Evolutionary conservation across 2,888 invertebrate species (phyloP).

Genomic region (Eumacrocentrus americanus): DNA sequence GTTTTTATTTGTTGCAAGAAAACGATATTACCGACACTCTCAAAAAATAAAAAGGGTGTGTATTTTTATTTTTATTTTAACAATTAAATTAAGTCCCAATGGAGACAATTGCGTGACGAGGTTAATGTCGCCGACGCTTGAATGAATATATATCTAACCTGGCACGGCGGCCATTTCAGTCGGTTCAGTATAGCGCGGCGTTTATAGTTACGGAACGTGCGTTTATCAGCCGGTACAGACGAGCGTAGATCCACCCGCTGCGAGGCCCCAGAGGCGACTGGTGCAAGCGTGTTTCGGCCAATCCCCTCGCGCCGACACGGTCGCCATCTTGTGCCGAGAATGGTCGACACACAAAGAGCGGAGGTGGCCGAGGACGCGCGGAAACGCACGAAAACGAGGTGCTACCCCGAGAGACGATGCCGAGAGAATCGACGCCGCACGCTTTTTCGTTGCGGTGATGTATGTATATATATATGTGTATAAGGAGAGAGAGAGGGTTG

Average conservation of each 20-base stretch:
- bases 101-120: background rate
- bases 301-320: slow-evolving; percentile 33
- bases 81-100: too few relatives aligned
- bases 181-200: slow-evolving; percentile 10
- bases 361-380: slow-evolving; percentile 30
- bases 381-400: slow-evolving; percentile 31
- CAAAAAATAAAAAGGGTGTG: slow-evolving; percentile 24
- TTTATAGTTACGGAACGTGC: slow-evolving; percentile 29
- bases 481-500: slow-evolving; percentile 1
- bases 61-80: slow-evolving; percentile 8
- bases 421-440: slow-evolving; percentile 14
- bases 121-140: background rate
- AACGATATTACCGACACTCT: slow-evolving; percentile 23
- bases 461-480: background rate
- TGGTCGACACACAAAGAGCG: slow-evolving; percentile 36
- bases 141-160: slow-evolving; percentile 4
- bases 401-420: slow-evolving; percentile 24
- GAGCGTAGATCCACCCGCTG: slow-evolving; percentile 38
- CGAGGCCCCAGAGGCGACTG: slow-evolving; percentile 41
- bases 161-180: slow-evolving; percentile 34
- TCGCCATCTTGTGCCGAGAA: slow-evolving; percentile 36
- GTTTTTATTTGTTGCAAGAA: background rate
- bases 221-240: slow-evolving; percentile 31
- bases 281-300: slow-evolving; percentile 34
- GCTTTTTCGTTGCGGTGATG: slow-evolving; percentile 20